A percentile compares a stretch with the other conserved stretches of the same genome.
phyloP scores from a whole-genome alignment of 2,113 vertebrate species.

The Cisticola juncidis region DNA sequence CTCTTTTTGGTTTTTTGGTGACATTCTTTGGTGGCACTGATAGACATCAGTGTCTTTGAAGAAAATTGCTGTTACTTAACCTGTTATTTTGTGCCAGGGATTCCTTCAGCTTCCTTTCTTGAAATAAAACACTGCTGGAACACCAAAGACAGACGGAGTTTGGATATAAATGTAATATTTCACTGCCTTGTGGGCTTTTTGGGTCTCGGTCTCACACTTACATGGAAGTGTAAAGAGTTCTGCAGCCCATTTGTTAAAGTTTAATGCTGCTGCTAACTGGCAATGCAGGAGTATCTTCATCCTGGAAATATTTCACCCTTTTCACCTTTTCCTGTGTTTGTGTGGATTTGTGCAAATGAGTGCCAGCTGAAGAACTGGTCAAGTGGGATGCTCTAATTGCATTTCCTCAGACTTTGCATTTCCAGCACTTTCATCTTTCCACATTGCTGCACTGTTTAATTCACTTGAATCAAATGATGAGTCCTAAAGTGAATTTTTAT shows the following conservation, averaged over 20 bases:
- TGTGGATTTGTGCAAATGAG: conserved; percentile 1
- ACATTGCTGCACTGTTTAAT: background rate
- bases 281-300: background rate
- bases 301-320: conserved; percentile 3
- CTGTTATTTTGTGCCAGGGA: background rate
- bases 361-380: background rate
- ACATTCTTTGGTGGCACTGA: background rate
- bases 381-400: background rate
- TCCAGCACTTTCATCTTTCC: background rate
- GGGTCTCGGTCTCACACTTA: background rate
- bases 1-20: too few relatives aligned
- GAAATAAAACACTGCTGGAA: background rate
- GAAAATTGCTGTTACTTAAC: background rate
- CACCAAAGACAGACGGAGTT: background rate
- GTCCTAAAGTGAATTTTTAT: background rate
- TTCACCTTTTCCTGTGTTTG: background rate
- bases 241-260: background rate
- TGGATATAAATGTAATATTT: background rate
- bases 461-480: background rate
- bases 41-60: background rate
- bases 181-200: background rate
- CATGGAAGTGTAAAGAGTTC: background rate
- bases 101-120: background rate
- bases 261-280: background rate
- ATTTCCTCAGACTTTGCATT: background rate